Percentiles rank a stretch among this genome's conserved stretches.
Evolutionary conservation across 1,140 invertebrate species (phyloP).

Genomic region (Drosophila burlai): DNA sequence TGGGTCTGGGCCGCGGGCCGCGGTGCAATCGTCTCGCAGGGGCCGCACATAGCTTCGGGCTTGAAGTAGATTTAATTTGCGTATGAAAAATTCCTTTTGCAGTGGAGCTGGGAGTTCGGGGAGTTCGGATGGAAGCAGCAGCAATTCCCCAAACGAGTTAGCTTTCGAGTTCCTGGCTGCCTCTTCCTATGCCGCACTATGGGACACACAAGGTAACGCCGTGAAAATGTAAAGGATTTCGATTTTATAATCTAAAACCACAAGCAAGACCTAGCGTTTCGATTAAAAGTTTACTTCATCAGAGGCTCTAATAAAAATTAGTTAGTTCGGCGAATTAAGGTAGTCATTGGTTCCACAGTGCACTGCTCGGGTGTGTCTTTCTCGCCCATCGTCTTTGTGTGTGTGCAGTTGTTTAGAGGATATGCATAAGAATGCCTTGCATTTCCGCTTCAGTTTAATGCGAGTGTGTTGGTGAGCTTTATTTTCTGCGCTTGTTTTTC

Average conservation of each 20-base stretch:
- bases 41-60: constrained; percentile 45
- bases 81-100: constrained; percentile 79
- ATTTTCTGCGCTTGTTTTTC: constrained; percentile 67
- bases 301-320: background rate
- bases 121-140: constrained; percentile 38
- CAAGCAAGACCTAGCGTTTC: no score
- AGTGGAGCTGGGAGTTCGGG: constrained; percentile 14
- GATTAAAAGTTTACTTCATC: background rate
- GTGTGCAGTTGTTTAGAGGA: constrained; percentile 76
- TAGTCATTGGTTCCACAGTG: background rate
- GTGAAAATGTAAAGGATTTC: background rate
- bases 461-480: constrained; percentile 57
- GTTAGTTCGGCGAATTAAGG: background rate
- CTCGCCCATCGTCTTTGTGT: constrained; percentile 14
- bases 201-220: background rate
- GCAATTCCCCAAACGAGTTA: constrained; percentile 77
- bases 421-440: constrained; percentile 83
- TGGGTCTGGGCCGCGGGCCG: constrained; percentile 9
- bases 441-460: constrained; percentile 80
- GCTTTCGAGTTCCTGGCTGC: constrained; percentile 33
- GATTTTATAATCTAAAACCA: no score
- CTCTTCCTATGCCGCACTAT: constrained; percentile 2
- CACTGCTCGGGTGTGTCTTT: constrained; percentile 6
- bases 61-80: constrained; percentile 79
- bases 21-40: constrained; percentile 9